Percentiles rank a stretch among this genome's conserved stretches.
These are phyloP conservation scores for Sthenelais limicola DNA, from an alignment of 2,888 invertebrate species.

Conservation along the genomic window DNA sequence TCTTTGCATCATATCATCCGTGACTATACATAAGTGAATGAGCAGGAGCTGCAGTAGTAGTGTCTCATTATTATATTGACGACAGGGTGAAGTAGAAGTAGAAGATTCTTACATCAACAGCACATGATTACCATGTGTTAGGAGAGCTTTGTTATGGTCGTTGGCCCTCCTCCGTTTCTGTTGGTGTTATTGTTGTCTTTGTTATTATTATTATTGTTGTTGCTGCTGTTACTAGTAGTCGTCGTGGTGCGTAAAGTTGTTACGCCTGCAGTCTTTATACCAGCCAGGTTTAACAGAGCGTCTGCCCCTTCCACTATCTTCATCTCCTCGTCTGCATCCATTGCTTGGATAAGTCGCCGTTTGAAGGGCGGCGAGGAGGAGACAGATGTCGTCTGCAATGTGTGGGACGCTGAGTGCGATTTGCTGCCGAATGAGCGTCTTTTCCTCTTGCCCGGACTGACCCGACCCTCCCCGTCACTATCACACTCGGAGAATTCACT, in stretches of 20 bases:
- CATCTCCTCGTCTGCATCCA: slow-evolving; percentile 72
- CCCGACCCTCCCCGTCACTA: slow-evolving; percentile 47
- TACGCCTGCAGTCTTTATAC: slow-evolving; percentile 71
- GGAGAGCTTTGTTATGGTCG: too few relatives aligned
- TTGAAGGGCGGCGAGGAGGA: slow-evolving; percentile 5
- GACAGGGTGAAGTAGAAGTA: too few relatives aligned
- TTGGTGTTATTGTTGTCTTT: not conserved
- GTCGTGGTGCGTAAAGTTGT: not conserved
- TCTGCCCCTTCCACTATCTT: slow-evolving; percentile 86
- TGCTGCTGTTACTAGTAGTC: not conserved
- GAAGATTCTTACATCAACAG: too few relatives aligned
- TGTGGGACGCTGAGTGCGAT: not conserved
- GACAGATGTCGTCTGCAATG: not conserved
- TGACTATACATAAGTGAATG: too few relatives aligned
- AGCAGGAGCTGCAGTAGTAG: too few relatives aligned
- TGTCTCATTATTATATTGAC: too few relatives aligned
- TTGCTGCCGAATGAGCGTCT: slow-evolving; percentile 6
- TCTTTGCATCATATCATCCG: too few relatives aligned
- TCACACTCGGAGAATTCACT: slow-evolving; percentile 45
- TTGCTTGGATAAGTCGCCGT: slow-evolving; percentile 44
- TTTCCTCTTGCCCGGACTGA: not conserved
- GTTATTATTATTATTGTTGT: slow-evolving; percentile 31
- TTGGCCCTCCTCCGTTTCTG: too few relatives aligned
- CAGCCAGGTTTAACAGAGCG: slow-evolving; percentile 83
- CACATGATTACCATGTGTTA: too few relatives aligned